Evolutionary conservation across 2,888 invertebrate species (phyloP), one percentile per base, ranked within the genome.

Genomic region (Mactromeris polynyma): DNA sequence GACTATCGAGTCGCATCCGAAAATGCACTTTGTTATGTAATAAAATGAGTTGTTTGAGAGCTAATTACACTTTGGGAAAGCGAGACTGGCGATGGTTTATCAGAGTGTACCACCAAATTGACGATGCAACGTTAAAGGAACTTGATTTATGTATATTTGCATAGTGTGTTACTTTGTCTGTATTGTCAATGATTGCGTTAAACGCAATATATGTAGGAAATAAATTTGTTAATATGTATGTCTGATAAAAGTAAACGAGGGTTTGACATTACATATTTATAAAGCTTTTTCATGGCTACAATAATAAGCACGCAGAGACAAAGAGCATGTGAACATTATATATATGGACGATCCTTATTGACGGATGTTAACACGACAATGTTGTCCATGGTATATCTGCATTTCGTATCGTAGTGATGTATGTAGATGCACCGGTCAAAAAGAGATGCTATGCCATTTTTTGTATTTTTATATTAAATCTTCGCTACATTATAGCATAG

Each of bases 21-120:
- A 64, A 73, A 73, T 73, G 73, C 36, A 73, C 19, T 73, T 73
- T 73, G 73, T 73, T 36, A 73, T 33, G 73, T 33, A 73, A 73
- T 73, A 73, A 73, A 58, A 73, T 73, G 17, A 19, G 73, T 14
- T 2, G 21, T 26, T 64, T 26, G 58, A 64, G 9, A 64, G 58
- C 26, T 64, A 64, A 64, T 64, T 64, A 64, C 58, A 64, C n/a
- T 64, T 64, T 64, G 58, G 46, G 26, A 64, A 64, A 26, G 58
- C 26, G 58, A 64, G 58, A 64, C 26, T n/a, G 58, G 0, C 26
- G n/a, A 1, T 26, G 26, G n/a, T 64, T 64, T 64, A 64, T 64
- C 2, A n/a, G 2, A 26, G 2, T 26, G 58, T 64, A 1, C 58
- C 26, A 26, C 26, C 26, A 26, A 26, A 6, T 26, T 26, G 58